Evolutionary conservation across 2,113 vertebrate species (phyloP), one percentile per base, ranked within the genome.

Genomic region (Megalops atlanticus): DNA sequence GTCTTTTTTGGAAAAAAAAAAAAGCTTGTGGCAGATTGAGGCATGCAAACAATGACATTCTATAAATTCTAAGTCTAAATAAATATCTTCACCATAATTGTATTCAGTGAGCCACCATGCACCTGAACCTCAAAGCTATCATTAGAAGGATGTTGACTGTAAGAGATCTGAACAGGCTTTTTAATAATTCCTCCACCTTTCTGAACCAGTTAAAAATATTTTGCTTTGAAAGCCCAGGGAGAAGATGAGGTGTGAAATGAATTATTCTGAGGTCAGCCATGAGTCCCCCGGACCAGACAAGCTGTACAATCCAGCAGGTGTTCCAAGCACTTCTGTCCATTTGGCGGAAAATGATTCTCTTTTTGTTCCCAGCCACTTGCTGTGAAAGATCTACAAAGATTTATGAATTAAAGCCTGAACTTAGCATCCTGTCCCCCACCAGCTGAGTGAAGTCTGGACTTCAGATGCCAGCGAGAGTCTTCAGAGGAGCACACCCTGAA

Each of bases 371-470:
- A 78, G 87, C 72, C 27, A 24, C 84, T 81, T 81, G 74, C 82
- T 76, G 77, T 81, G 84, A 86, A 54, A 87, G 86, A 78, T 85
- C 83, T 82, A 81, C 83, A 80, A 83, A 88, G 81, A 88, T 86
- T 84, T 87, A 85, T 87, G 86, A 89, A 91, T 91, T 88, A 88
- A 88, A 91, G 84, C 83, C 85, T 86, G 86, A 91, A 89, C 85
- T 87, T 81, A 75, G 76, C 80, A 78, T 86, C 81, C 27, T 16
- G 14, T 83, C 24, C 33, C 45, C 36, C 81, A 86, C 85, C 83
- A 78, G 86, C 72, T 54, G 45, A 89, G 83, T 87, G 85, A 85
- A 89, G 87, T 86, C 85, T 81, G 85, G 85, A 88, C 87, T 90
- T 89, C 52, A 84, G 81, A 74, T 74, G 69, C 16, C 69, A 64